Base-by-base conservation (phyloP, 2,797 vertebrate genomes). In the Muraenolepis orangiensis region DNA sequence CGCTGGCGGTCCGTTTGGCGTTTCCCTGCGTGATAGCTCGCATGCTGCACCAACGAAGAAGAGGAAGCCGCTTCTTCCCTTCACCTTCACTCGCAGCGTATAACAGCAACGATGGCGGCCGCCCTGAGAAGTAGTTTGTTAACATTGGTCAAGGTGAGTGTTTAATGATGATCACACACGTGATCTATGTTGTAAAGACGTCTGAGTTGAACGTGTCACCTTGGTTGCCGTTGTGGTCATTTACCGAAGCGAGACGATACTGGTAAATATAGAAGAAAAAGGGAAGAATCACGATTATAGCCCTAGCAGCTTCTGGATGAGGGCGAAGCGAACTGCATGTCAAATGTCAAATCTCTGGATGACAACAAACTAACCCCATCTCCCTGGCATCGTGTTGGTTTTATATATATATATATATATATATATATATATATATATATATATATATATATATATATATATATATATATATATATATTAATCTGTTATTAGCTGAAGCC, bases 81-180 rank as follows among this genome's bases (percentile, higher is more conserved):
- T 64, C 57, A 64, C 57, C 57, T 64, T 64, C 57, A 64, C 57
- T 64, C 12, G 57, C n/a, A 20, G 57, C 57, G 4, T 64, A 11
- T 64, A 4, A 2, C n/a, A 20, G 69, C 36, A 4, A 91, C 73
- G 32, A 94, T 94, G 93, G 93, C 93, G 80, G 91, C 90, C 78
- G 80, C 85, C 77, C 74, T 94, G 80, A 90, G 92, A 80, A 75
- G 91, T 72, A 91, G 83, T 42, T 5, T 93, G 3, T 74, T 89
- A 90, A 90, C 91, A 85, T 87, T 94, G 90, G 84, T 85, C 89
- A 94, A 94, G 93, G 93, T 94, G 87, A 94, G 93, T 81, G 11
- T 1, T 1, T 0, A 32, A 34, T 16, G 28, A 32, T 72, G 29
- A 66, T 76, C 51, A n/a, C 3, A 57, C 51, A 16, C 51, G 11